Base-by-base conservation (phyloP, 2,888 invertebrate species). In the Priocnemis perturbator region DNA sequence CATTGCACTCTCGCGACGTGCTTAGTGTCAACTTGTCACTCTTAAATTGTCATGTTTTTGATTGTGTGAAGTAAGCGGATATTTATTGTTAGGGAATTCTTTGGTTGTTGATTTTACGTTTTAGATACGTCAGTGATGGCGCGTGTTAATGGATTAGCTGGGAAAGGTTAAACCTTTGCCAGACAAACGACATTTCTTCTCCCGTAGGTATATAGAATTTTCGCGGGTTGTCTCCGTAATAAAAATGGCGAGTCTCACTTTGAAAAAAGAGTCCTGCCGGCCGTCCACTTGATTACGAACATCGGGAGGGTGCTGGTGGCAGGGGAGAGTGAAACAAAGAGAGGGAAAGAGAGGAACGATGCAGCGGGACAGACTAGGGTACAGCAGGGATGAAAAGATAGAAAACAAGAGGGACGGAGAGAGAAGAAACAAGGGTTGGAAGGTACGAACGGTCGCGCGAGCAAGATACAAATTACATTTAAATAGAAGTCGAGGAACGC, bases 401-500 rank as follows among this genome's bases (percentile, higher is more conserved):
- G 50, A 21, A 50, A 50, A 48, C 47, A 17, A 45, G 53, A 15
- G 23, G 37, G 59, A 60, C 17, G 21, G 56, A 9, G 48, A 60
- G 52, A 17, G 7, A 20, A 26, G 56, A 26, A 50, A 21, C 37
- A 62, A 57, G 58, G 20, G 26, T 4, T 55, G 4, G 19, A 14
- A 58, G 23, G 59, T 62, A 44, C 57, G 65, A 64, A 67, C 50
- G 71, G 69, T 74, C 68, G 79, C 73, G 74, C 73, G 73, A 60
- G 78, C 65, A 79, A 79, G 84, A 86, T 87, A 88, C 87, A 88
- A 88, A 89, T 88, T 87, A 86, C 87, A 86, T 88, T 87, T 85
- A 86, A 88, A 88, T 86, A 87, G 88, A 87, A 87, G 81, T 80
- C 81, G 83, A 82, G 87, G 88, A 85, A 88, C 85, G 89, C 82